Conservation (phyloP, 2,113 vertebrate species). For the Antigone vipio region DNA sequence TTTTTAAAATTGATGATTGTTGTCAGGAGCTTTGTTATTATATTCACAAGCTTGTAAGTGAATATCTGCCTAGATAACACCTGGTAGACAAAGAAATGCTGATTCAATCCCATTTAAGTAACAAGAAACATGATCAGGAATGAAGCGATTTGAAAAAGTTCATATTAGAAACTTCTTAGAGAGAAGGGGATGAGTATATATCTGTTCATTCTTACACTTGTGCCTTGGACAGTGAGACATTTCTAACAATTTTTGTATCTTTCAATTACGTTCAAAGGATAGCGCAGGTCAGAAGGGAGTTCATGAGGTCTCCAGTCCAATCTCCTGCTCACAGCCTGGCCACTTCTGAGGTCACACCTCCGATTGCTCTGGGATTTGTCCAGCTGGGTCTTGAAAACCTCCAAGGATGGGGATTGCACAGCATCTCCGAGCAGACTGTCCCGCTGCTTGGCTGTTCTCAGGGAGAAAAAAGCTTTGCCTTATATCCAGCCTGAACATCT, state of each 20-base stretch:
- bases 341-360: neutral
- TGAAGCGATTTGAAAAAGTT: neutral
- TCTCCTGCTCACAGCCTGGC: neutral
- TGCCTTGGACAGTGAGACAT: neutral
- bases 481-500: neutral
- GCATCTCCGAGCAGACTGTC: neutral
- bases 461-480: neutral
- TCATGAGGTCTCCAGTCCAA: neutral
- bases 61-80: neutral
- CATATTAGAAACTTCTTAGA: neutral
- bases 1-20: neutral
- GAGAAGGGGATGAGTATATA: neutral
- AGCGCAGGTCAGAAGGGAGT: neutral
- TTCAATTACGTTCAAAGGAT: neutral
- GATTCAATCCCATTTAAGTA: neutral
- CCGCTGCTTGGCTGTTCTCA: neutral
- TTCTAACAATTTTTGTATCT: neutral
- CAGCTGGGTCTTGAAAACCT: neutral
- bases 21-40: neutral
- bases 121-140: neutral
- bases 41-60: neutral
- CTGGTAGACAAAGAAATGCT: neutral
- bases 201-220: neutral
- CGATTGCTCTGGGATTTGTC: neutral
- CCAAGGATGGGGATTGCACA: neutral